phyloP scores from a whole-genome alignment of 2,113 vertebrate genomes.

The Hipposideros armiger region DNA sequence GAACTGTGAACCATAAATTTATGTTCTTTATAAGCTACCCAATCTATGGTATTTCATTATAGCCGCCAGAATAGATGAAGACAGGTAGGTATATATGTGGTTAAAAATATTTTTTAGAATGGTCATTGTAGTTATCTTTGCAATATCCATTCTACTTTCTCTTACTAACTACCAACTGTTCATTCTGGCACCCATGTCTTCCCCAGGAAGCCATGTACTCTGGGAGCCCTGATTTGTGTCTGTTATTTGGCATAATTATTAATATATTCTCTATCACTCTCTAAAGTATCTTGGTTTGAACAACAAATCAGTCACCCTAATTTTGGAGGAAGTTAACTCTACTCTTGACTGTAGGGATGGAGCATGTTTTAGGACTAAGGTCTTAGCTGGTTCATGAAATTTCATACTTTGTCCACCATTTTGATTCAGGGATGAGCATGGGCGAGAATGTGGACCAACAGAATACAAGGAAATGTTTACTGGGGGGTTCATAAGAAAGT shows the following conservation, averaged over 20 bases:
- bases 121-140: not conserved
- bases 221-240: not conserved
- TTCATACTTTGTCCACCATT: not conserved
- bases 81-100: not conserved
- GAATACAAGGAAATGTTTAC: not conserved
- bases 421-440: not conserved
- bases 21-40: not conserved
- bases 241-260: slow-evolving; percentile 18
- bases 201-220: not conserved
- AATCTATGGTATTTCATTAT: not conserved
- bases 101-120: not conserved
- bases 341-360: not conserved
- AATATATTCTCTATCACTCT: not conserved
- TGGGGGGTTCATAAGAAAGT: not conserved
- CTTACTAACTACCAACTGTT: not conserved
- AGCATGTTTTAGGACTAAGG: not conserved
- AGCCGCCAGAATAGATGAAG: not conserved
- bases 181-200: not conserved
- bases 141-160: not conserved
- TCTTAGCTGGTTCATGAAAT: slow-evolving; percentile 21
- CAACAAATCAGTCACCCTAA: not conserved
- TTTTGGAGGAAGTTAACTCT: not conserved
- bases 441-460: not conserved
- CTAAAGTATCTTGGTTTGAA: not conserved
- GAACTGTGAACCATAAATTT: not conserved